Evolutionary conservation across 2,888 invertebrate genomes (phyloP).

Genomic region (Plemyria rubiginata): DNA sequence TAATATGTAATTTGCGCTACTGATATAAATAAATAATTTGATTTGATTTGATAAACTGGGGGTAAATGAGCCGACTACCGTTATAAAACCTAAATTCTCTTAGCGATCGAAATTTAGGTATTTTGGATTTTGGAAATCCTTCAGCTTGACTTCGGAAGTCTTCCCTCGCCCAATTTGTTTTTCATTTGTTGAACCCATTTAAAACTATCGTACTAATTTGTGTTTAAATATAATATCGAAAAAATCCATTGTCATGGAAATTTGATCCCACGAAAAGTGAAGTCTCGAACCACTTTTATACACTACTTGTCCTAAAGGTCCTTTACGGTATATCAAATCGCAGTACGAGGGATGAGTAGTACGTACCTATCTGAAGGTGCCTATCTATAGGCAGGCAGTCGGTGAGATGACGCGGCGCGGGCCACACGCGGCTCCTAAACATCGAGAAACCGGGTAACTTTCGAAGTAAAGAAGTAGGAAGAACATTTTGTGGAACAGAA

Average conservation of each 20-base stretch:
- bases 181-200: neutral
- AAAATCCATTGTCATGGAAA: neutral
- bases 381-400: neutral
- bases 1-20: too few species aligned
- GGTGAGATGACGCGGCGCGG: neutral
- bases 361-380: too few species aligned
- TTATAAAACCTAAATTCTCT: too few species aligned
- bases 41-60: too few species aligned
- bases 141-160: too few species aligned
- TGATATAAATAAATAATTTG: too few species aligned
- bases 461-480: neutral
- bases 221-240: neutral
- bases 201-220: too few species aligned
- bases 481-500: conserved; percentile 2
- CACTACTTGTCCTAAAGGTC: neutral
- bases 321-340: neutral
- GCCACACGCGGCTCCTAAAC: conserved; percentile 3
- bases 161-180: too few species aligned
- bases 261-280: neutral
- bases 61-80: too few species aligned
- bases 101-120: too few species aligned
- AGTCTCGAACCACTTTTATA: neutral
- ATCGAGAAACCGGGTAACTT: neutral
- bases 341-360: neutral
- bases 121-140: too few species aligned